Percentiles rank a stretch among this genome's conserved stretches.
These are phyloP conservation scores for Danionella dracula DNA, from an alignment of 2,797 vertebrate genomes.

Conservation along the genomic window DNA sequence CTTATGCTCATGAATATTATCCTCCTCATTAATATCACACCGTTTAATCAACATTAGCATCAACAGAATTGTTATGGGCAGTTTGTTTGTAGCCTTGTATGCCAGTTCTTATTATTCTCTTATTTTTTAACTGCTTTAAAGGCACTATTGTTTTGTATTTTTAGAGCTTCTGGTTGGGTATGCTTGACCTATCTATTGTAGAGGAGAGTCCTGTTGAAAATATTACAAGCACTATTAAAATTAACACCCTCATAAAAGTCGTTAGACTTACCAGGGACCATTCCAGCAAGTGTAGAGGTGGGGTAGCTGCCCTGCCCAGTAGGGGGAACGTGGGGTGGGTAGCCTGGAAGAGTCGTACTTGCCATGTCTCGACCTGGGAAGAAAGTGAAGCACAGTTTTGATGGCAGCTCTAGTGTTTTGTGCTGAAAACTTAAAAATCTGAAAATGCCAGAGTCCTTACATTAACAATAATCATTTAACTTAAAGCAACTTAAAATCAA, in stretches of 20 bases:
- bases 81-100: constrained; percentile 6
- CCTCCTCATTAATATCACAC: constrained; percentile 17
- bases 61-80: constrained; percentile 15
- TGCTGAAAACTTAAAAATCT: too few relatives aligned
- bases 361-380: constrained; percentile 94
- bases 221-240: constrained; percentile 50
- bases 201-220: constrained; percentile 34
- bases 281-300: constrained; percentile 94
- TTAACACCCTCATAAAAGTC: constrained; percentile 57
- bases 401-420: constrained; percentile 2
- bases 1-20: constrained; percentile 24
- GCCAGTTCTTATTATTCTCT: background rate
- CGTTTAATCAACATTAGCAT: constrained; percentile 25
- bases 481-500: too few relatives aligned
- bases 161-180: constrained; percentile 21
- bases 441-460: too few relatives aligned
- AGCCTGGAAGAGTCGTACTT: constrained; percentile 96
- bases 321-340: constrained; percentile 96
- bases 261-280: constrained; percentile 94
- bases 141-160: too few relatives aligned
- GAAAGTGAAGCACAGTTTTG: constrained; percentile 35
- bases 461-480: too few relatives aligned
- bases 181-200: too few relatives aligned
- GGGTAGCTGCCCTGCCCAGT: constrained; percentile 99
- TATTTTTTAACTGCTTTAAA: background rate